Evolutionary conservation across 2,113 vertebrate genomes (phyloP), one percentile per base, ranked within the genome.

Genomic region (Elanoides forficatus): DNA sequence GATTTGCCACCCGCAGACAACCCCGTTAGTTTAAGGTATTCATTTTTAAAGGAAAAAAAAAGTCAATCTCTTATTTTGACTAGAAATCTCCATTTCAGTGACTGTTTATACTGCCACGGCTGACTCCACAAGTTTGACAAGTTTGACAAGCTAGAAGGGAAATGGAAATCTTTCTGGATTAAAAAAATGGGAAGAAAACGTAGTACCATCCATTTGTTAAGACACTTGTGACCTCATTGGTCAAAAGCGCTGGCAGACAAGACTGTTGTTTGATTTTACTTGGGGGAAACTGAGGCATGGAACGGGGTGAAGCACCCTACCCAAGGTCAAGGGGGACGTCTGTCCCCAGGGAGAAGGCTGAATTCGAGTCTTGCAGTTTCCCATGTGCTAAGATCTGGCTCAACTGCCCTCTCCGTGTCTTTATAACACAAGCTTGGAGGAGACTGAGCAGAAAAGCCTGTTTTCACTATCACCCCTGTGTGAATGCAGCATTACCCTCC

Each of bases 231-330:
- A 76, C 40, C 36, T 26, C 1, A 0, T 15, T 50, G 19, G 34
- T 36, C 63, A 53, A 47, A 86, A 71, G 27, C 11, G 9, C n/a
- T 10, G 13, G 32, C 45, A 81, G 52, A 22, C 5, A 75, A 75
- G 19, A 65, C 1, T 5, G 6, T 52, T 36, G 30, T 17, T 22
- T 52, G 58, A 32, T 36, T 76, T 76, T 52, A 22, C 45, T 18
- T 36, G n/a, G 19, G 29, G 32, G 30, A 82, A 76, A 82, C 40
- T 66, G 58, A 90, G 65, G 52, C 50, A 76, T 2, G 3, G 50
- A 25, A 21, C 0, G 1, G 56, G 43, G 65, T 2, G 2, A 63
- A n/a, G 52, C 4, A 0, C 11, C 19, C 25, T 52, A 21, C 55
- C 26, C 38, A 29, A 52, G 26, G 38, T 22, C 23, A 45, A 25